Evolutionary conservation across 2,888 invertebrate species (phyloP).

Genomic region (Drosophila emarginata): DNA sequence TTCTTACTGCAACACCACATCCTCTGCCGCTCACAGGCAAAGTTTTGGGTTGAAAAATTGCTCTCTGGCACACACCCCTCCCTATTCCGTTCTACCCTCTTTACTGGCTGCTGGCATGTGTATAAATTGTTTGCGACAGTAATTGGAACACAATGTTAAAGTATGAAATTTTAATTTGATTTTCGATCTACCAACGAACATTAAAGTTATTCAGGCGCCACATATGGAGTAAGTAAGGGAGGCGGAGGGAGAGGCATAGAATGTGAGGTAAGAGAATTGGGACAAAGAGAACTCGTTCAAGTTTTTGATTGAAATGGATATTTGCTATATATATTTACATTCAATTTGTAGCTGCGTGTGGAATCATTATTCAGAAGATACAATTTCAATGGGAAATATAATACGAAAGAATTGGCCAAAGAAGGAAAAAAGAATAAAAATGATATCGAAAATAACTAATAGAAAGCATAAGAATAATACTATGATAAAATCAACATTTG

Average conservation of each 20-base stretch:
- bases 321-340: conserved; percentile 6
- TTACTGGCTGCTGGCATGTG: conserved; percentile 32
- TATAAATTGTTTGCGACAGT: conserved; percentile 72
- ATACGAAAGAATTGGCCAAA: neutral
- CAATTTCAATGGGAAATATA: neutral
- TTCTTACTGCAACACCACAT: neutral
- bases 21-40: conserved; percentile 29
- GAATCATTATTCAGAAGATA: neutral
- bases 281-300: conserved; percentile 5
- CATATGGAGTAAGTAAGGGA: neutral
- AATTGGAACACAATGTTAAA: conserved; percentile 76
- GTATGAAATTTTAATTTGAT: conserved; percentile 75
- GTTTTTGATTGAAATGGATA: conserved; percentile 7
- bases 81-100: neutral
- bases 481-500: too few relatives aligned
- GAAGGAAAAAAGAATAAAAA: neutral
- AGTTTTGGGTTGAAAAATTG: conserved; percentile 67
- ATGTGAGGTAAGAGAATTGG: neutral
- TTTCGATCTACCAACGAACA: conserved; percentile 35
- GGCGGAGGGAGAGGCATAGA: neutral
- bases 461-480: neutral
- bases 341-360: neutral
- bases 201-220: conserved; percentile 7
- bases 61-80: conserved; percentile 26
- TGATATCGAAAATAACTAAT: neutral